Conservation (phyloP, 2,113 vertebrate genomes). For the Malurus cyaneus region DNA sequence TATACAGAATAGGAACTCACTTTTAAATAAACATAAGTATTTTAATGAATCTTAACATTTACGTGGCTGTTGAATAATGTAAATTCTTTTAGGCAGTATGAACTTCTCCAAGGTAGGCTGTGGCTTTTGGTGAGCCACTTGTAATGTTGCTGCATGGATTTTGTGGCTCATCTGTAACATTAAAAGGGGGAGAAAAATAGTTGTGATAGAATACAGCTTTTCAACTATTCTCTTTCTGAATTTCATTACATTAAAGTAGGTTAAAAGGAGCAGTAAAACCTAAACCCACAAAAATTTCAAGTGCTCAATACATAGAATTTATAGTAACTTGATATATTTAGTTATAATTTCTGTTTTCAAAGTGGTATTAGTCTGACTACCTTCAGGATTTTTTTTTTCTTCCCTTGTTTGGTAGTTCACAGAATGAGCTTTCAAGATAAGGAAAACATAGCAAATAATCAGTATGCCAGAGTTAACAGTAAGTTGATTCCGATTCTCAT, state of each 20-base stretch:
- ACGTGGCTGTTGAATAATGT: slow-evolving; percentile 91
- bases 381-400: neutral
- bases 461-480: neutral
- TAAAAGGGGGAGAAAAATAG: neutral
- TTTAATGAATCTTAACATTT: slow-evolving; percentile 80
- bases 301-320: neutral
- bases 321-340: neutral
- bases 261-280: neutral
- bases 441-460: neutral
- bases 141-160: slow-evolving; percentile 83
- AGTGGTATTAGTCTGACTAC: neutral
- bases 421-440: neutral
- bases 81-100: slow-evolving; percentile 71
- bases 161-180: slow-evolving; percentile 78
- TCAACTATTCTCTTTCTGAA: neutral
- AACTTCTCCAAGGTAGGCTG: slow-evolving; percentile 85
- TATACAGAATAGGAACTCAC: neutral
- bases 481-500: neutral
- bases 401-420: neutral
- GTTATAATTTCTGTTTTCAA: neutral
- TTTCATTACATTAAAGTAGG: neutral
- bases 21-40: slow-evolving; percentile 1
- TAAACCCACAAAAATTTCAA: neutral
- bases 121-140: slow-evolving; percentile 83
- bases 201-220: neutral